Percentiles rank a stretch among this genome's conserved stretches.
Evolutionary conservation across 2,888 invertebrate genomes (phyloP).

Genomic region (Arrhopalites spinosus): DNA sequence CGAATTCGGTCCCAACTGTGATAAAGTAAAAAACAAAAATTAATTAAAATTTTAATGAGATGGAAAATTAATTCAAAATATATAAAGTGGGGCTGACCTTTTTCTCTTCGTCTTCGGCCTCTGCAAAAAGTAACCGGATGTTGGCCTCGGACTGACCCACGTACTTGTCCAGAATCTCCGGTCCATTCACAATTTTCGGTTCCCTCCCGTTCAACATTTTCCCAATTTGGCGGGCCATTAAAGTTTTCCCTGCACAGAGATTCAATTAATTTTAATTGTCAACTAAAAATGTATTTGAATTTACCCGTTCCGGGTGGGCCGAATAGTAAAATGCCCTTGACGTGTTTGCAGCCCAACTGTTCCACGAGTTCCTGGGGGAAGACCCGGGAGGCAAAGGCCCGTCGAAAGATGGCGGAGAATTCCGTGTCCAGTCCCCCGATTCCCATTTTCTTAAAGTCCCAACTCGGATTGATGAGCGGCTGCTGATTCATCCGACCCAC

Average conservation of each 20-base stretch:
- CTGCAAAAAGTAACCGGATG: conserved; percentile 91
- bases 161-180: conserved; percentile 96
- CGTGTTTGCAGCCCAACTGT: conserved; percentile 97
- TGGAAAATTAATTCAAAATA: no score
- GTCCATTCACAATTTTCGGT: conserved; percentile 95
- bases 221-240: conserved; percentile 99
- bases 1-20: conserved; percentile 87
- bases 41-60: no score
- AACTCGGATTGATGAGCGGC: conserved; percentile 97
- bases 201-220: conserved; percentile 97
- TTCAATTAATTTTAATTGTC: no score
- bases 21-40: background rate
- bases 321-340: conserved; percentile 92
- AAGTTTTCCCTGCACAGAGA: no score
- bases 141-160: conserved; percentile 99
- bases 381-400: conserved; percentile 97
- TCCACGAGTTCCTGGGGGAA: conserved; percentile 97
- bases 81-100: no score
- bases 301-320: conserved; percentile 99
- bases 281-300: no score
- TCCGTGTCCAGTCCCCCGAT: conserved; percentile 97
- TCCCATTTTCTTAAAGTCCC: conserved; percentile 99
- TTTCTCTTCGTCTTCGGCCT: conserved; percentile 98
- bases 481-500: conserved; percentile 81
- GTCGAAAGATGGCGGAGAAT: conserved; percentile 96